These are phyloP conservation scores for Tretioscincus oriximinensis DNA, from an alignment of 2,113 vertebrate genomes.

Conservation along the genomic window DNA sequence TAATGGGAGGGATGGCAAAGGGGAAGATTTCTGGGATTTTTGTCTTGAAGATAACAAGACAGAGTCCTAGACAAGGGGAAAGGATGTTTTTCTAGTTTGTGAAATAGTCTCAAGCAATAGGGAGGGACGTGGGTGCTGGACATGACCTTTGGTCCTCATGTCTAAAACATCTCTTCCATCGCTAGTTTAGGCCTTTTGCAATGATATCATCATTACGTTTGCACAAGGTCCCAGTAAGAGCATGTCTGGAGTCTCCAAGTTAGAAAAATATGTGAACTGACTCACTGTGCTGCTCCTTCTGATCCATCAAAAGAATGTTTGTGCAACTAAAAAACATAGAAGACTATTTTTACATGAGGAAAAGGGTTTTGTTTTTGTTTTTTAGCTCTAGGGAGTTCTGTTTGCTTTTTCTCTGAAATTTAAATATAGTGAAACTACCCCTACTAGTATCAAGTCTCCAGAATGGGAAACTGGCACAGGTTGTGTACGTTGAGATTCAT, in stretches of 20 bases:
- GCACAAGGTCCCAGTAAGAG: conserved; percentile 39
- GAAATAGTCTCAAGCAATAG: conserved; percentile 28
- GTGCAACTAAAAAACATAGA: not conserved
- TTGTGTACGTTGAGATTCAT: too few relatives aligned
- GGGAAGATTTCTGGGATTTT: not conserved
- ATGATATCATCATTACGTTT: conserved; percentile 23
- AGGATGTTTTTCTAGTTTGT: not conserved
- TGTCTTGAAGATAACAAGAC: not conserved
- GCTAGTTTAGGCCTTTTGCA: conserved; percentile 45
- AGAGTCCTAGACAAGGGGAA: not conserved
- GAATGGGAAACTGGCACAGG: not conserved
- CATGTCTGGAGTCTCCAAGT: conserved; percentile 48
- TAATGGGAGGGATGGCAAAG: not conserved
- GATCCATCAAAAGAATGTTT: conserved; percentile 35
- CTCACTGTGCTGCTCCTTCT: conserved; percentile 46
- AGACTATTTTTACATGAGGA: conserved; percentile 18
- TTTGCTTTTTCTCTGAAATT: not conserved
- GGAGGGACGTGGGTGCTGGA: not conserved
- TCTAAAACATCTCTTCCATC: conserved; percentile 46
- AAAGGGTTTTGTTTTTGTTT: not conserved
- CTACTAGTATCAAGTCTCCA: not conserved
- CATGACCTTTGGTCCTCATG: conserved; percentile 30
- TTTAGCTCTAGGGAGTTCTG: not conserved
- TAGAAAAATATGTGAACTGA: conserved; percentile 56
- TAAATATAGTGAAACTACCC: not conserved